Conservation (phyloP, 2,113 vertebrate species). For the Rhinichthys klamathensis region DNA sequence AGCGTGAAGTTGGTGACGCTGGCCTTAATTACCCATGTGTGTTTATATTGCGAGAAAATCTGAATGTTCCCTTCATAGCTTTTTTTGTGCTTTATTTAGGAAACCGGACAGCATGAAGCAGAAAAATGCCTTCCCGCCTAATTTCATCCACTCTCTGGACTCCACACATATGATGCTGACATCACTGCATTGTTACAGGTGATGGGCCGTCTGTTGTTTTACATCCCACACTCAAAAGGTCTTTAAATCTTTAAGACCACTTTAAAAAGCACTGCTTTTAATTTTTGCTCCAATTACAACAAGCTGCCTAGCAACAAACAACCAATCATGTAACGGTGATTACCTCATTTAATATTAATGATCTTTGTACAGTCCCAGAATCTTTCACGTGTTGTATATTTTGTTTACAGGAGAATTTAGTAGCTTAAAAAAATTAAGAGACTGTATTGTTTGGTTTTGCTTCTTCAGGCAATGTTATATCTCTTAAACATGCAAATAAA, state of each 20-base stretch:
- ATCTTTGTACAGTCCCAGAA: not conserved
- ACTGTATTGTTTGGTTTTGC: not conserved
- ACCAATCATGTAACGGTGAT: not conserved
- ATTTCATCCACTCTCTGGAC: slow-evolving; percentile 98
- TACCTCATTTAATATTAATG: not conserved
- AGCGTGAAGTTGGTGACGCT: not conserved
- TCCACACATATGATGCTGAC: slow-evolving; percentile 99
- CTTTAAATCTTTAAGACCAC: not conserved
- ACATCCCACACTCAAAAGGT: not conserved
- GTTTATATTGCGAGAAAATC: not conserved
- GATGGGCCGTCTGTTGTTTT: slow-evolving; percentile 14
- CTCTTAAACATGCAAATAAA: not conserved
- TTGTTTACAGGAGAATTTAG: not conserved
- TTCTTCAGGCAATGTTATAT: not conserved
- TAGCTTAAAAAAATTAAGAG: not conserved
- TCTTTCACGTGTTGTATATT: not conserved
- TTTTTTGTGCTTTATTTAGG: slow-evolving; percentile 68
- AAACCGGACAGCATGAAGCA: slow-evolving; percentile 91
- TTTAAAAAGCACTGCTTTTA: no score
- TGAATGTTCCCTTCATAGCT: not conserved
- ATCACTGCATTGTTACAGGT: slow-evolving; percentile 90
- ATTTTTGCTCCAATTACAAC: no score
- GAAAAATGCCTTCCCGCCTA: slow-evolving; percentile 96
- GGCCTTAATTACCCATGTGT: slow-evolving; percentile 24
- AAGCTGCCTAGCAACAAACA: not conserved